Evolutionary conservation across 2,797 vertebrate species (phyloP).

Genomic region (Psittacula echo): DNA sequence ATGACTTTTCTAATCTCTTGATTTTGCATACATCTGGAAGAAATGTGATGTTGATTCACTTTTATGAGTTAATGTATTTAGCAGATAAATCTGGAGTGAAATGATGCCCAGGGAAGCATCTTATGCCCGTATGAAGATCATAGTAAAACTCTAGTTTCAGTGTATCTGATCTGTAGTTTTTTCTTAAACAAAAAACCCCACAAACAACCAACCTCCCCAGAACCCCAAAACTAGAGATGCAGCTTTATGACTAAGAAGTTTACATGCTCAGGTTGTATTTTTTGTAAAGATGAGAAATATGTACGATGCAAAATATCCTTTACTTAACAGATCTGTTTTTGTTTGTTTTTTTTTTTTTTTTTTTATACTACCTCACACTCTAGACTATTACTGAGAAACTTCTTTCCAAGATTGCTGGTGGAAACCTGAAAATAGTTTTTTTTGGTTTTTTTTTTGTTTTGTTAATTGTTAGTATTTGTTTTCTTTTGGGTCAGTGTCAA

Average conservation of each 20-base stretch:
- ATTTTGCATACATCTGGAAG: neutral
- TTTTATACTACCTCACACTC: neutral
- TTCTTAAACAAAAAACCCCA: neutral
- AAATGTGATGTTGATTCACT: neutral
- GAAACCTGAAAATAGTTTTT: neutral
- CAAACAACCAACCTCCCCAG: neutral
- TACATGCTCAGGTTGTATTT: neutral
- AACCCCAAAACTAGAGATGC: neutral
- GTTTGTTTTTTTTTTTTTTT: neutral
- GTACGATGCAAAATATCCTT: neutral
- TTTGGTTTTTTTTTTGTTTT: neutral
- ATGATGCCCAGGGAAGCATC: neutral
- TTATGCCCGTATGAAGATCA: neutral
- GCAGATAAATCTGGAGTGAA: neutral
- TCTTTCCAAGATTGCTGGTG: neutral
- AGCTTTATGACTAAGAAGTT: neutral
- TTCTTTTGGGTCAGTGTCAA: neutral
- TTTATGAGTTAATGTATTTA: neutral
- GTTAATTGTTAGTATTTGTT: neutral
- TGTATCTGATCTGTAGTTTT: neutral
- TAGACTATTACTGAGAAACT: neutral
- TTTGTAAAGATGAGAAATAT: neutral
- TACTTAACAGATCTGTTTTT: neutral
- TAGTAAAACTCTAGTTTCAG: neutral
- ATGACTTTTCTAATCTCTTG: neutral